Evolutionary conservation across 2,113 vertebrate genomes (phyloP).

Genomic region (Steatornis caripensis): DNA sequence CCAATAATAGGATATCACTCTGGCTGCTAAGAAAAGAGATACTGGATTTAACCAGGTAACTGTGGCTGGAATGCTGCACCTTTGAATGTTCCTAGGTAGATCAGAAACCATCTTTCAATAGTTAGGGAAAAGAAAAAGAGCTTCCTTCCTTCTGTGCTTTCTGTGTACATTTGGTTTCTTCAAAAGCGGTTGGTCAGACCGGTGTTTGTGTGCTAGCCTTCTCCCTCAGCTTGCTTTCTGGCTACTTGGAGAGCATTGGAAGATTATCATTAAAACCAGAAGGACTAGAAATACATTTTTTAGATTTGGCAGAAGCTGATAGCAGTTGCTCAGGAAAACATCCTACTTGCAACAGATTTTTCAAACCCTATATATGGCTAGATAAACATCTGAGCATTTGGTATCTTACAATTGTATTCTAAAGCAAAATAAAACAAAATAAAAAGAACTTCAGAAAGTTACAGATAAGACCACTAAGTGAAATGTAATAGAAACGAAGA

Average conservation of each 20-base stretch:
- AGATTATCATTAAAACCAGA: conserved; percentile 20
- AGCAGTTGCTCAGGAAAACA: conserved; percentile 4
- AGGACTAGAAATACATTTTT: background rate
- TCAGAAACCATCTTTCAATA: background rate
- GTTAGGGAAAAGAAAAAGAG: background rate
- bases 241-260: background rate
- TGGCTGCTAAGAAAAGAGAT: background rate
- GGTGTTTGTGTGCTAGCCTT: background rate
- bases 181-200: background rate
- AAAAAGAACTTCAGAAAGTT: background rate
- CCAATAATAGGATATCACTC: background rate
- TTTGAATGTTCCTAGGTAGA: background rate
- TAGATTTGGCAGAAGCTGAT: background rate
- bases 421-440: background rate
- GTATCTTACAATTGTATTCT: background rate
- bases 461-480: background rate
- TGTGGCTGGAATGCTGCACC: background rate
- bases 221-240: background rate
- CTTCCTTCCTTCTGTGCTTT: background rate
- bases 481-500: background rate
- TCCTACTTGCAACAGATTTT: conserved; percentile 38
- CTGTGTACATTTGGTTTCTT: background rate
- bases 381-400: conserved; percentile 18
- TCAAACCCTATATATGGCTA: background rate
- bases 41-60: background rate